Evolutionary conservation across 2,888 invertebrate genomes (phyloP).

Genomic region (Ormyrus nitidulus): DNA sequence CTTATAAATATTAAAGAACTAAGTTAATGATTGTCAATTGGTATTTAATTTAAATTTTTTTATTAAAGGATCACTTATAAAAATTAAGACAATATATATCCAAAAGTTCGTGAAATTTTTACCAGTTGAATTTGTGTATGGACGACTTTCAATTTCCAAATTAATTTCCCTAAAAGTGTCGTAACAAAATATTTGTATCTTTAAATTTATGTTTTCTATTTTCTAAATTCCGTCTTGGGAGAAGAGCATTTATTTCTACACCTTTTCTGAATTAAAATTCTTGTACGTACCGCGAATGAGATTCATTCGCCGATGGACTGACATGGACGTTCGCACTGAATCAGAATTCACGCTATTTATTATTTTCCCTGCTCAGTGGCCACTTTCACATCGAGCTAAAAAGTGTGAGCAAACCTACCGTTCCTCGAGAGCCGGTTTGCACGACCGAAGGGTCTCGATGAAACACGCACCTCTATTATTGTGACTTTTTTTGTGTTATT

Average conservation of each 20-base stretch:
- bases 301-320: slow-evolving; percentile 29
- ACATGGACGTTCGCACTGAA: slow-evolving; percentile 36
- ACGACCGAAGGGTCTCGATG: background rate
- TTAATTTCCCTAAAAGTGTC: slow-evolving; percentile 12
- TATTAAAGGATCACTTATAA: slow-evolving; percentile 5
- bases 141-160: slow-evolving; percentile 11
- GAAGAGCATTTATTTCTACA: slow-evolving; percentile 12
- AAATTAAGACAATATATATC: background rate
- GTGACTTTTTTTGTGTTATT: slow-evolving; percentile 32
- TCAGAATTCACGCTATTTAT: slow-evolving; percentile 11
- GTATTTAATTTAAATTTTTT: slow-evolving; percentile 4
- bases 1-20: too few relatives aligned
- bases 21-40: too few relatives aligned
- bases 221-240: background rate
- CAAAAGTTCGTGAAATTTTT: background rate
- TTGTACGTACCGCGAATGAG: background rate
- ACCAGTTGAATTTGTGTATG: background rate
- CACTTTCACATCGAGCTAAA: slow-evolving; percentile 11
- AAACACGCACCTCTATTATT: slow-evolving; percentile 4
- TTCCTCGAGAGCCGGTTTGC: too few relatives aligned
- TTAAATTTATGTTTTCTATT: background rate
- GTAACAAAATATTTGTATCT: background rate
- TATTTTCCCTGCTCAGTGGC: slow-evolving; percentile 30
- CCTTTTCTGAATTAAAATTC: slow-evolving; percentile 8
- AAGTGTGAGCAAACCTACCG: slow-evolving; percentile 1